Evolutionary conservation across 2,797 vertebrate genomes (phyloP).

Genomic region (Sebastiscus tertius): DNA sequence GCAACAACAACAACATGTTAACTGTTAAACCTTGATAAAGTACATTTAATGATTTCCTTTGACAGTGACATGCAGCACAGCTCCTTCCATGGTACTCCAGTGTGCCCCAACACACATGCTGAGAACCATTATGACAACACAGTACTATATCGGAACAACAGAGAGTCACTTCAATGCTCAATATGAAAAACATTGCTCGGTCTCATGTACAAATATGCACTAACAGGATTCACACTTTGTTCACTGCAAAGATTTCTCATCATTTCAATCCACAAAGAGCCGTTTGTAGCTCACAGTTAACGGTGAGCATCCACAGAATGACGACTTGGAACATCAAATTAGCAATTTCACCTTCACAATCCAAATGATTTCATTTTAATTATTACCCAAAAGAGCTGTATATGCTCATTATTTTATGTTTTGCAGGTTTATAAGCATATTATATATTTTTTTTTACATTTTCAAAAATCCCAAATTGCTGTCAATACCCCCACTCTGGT

Average conservation of each 20-base stretch:
- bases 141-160: background rate
- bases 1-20: slow-evolving; percentile 11
- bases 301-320: background rate
- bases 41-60: background rate
- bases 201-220: slow-evolving; percentile 1
- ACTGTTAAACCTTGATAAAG: slow-evolving; percentile 26
- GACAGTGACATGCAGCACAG: background rate
- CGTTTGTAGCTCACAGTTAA: background rate
- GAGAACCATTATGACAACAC: background rate
- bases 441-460: background rate
- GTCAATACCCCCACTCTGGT: background rate
- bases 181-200: background rate
- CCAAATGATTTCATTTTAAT: background rate
- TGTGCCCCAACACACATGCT: background rate
- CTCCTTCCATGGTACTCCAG: background rate
- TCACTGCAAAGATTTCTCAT: background rate
- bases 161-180: background rate
- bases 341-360: background rate
- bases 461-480: background rate
- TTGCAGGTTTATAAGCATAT: background rate
- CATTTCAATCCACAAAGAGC: background rate
- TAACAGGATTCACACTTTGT: background rate
- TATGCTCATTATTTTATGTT: background rate
- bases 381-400: background rate
- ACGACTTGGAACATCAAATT: background rate